Evolutionary conservation across 2,888 invertebrate species (phyloP).

Genomic region (Ormyrus rosae): DNA sequence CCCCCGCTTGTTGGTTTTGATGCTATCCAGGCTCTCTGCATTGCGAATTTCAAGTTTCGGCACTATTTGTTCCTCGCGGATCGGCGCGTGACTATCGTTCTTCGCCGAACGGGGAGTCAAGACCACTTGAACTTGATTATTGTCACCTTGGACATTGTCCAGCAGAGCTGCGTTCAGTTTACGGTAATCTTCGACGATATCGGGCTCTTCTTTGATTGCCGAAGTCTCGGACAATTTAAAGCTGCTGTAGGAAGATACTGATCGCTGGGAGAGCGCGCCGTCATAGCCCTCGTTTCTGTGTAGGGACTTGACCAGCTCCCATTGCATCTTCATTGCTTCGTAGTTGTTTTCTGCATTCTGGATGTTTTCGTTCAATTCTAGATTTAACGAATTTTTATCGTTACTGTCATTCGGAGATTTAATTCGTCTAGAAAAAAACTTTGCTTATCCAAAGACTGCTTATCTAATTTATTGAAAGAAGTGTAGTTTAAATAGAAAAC

Average conservation of each 20-base stretch:
- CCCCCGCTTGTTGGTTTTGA: conserved; percentile 25
- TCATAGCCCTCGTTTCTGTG: neutral
- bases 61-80: neutral
- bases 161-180: neutral
- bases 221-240: conserved; percentile 18
- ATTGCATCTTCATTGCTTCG: conserved; percentile 13
- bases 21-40: conserved; percentile 16
- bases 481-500: too few species aligned
- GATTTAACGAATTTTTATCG: neutral
- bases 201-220: conserved; percentile 20
- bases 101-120: conserved; percentile 27
- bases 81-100: neutral
- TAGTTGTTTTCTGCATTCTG: conserved; percentile 23
- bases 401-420: too few species aligned
- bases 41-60: conserved; percentile 15
- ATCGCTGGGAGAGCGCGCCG: neutral
- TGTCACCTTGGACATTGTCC: neutral
- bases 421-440: too few species aligned
- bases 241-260: conserved; percentile 10
- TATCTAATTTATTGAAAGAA: too few species aligned
- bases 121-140: conserved; percentile 18
- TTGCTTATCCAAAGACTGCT: too few species aligned
- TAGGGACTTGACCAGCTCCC: conserved; percentile 14
- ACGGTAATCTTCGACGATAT: conserved; percentile 7
- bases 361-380: conserved; percentile 43